Evolutionary conservation across 1,140 invertebrate species (phyloP).

Genomic region (Drosophila navojoa): DNA sequence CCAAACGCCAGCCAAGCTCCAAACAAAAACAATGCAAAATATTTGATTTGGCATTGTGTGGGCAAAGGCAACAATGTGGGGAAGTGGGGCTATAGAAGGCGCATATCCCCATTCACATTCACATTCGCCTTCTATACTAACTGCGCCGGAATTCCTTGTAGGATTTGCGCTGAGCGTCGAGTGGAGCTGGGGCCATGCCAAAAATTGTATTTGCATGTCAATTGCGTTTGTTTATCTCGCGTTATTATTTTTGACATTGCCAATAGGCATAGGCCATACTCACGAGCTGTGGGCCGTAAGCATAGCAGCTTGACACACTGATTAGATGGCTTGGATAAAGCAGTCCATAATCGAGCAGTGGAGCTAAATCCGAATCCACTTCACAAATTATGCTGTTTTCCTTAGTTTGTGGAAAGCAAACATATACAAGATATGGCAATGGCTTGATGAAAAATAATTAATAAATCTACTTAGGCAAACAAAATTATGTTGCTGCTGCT

Average conservation of each 20-base stretch:
- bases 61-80: background rate
- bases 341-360: constrained; percentile 56
- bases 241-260: constrained; percentile 76
- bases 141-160: constrained; percentile 48
- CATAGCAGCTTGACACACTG: constrained; percentile 10
- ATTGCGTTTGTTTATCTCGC: constrained; percentile 78
- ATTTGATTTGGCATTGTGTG: constrained; percentile 47
- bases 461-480: too few relatives aligned
- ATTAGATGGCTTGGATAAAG: constrained; percentile 56
- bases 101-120: constrained; percentile 1
- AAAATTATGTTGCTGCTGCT: background rate
- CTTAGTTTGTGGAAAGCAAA: too few relatives aligned
- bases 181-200: constrained; percentile 17
- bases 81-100: background rate
- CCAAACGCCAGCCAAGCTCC: constrained; percentile 42
- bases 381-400: too few relatives aligned
- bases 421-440: too few relatives aligned
- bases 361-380: constrained; percentile 3
- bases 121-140: constrained; percentile 2
- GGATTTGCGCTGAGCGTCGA: constrained; percentile 18
- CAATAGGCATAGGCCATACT: constrained; percentile 46
- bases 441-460: too few relatives aligned
- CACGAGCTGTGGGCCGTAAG: background rate
- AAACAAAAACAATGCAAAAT: constrained; percentile 69
- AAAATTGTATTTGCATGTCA: constrained; percentile 81